Percentiles rank a stretch among this genome's conserved stretches.
These are phyloP conservation scores for Drosophila merina DNA, from an alignment of 2,888 invertebrate species.

Conservation along the genomic window DNA sequence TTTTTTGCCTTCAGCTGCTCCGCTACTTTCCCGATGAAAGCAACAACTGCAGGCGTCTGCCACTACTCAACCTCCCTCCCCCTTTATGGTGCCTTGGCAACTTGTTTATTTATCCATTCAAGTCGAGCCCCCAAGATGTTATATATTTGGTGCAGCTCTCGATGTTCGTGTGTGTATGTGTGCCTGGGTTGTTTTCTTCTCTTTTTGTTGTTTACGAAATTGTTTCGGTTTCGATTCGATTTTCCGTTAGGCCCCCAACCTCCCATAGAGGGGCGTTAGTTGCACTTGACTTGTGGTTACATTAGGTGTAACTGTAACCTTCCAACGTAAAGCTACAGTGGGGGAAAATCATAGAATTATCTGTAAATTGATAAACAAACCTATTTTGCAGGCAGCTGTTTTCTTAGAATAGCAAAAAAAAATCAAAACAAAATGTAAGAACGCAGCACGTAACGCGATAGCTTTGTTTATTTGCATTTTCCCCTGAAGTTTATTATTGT, in stretches of 20 bases:
- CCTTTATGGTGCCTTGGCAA: background rate
- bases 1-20: slow-evolving; percentile 22
- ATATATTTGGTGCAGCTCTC: slow-evolving; percentile 40
- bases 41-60: slow-evolving; percentile 22
- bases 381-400: slow-evolving; percentile 11
- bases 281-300: slow-evolving; percentile 38
- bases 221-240: slow-evolving; percentile 17
- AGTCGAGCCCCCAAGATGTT: slow-evolving; percentile 44
- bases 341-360: too few relatives aligned
- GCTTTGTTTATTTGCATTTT: slow-evolving; percentile 43
- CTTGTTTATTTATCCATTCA: slow-evolving; percentile 38
- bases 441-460: slow-evolving; percentile 38
- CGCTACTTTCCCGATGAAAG: slow-evolving; percentile 11
- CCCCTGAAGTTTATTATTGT: slow-evolving; percentile 32
- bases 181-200: slow-evolving; percentile 13
- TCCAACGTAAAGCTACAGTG: too few relatives aligned
- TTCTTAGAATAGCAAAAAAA: slow-evolving; percentile 14
- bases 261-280: slow-evolving; percentile 24
- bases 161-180: slow-evolving; percentile 1
- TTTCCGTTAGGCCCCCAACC: slow-evolving; percentile 27
- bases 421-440: slow-evolving; percentile 13
- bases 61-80: background rate
- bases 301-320: slow-evolving; percentile 7
- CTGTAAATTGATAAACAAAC: background rate
- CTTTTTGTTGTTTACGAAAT: slow-evolving; percentile 19